phyloP scores from a whole-genome alignment of 2,888 invertebrate genomes.

The Latrodectus elegans region DNA sequence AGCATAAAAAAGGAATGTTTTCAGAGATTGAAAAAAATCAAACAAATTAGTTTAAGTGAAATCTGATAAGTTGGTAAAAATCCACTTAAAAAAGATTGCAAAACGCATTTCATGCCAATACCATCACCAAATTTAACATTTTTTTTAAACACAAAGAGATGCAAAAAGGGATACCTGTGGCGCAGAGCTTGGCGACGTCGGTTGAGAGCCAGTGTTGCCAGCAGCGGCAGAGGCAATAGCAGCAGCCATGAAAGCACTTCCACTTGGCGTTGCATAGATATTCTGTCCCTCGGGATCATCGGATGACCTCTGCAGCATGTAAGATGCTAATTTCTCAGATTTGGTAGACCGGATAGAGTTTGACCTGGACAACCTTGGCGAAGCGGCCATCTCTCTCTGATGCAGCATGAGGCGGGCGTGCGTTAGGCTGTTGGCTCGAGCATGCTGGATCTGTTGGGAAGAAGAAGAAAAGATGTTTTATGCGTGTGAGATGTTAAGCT shows the following conservation, averaged over 20 bases:
- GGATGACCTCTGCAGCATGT: slow-evolving; percentile 87
- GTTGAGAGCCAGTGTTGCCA: slow-evolving; percentile 81
- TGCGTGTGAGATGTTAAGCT: not conserved
- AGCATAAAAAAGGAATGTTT: too few species aligned
- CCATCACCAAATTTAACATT: too few species aligned
- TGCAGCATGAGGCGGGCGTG: slow-evolving; percentile 82
- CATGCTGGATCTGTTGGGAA: slow-evolving; percentile 82
- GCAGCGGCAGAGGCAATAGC: slow-evolving; percentile 45
- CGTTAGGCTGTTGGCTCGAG: slow-evolving; percentile 83
- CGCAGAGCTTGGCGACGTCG: slow-evolving; percentile 82
- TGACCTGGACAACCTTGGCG: slow-evolving; percentile 85
- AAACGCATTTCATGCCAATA: too few species aligned
- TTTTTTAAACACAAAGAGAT: too few species aligned
- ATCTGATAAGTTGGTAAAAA: too few species aligned
- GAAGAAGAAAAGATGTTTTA: not conserved
- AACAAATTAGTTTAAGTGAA: too few species aligned
- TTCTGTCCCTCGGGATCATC: slow-evolving; percentile 78
- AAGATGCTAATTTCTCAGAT: slow-evolving; percentile 94
- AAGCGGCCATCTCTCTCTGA: slow-evolving; percentile 76
- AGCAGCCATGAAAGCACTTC: slow-evolving; percentile 60
- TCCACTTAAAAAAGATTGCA: too few species aligned
- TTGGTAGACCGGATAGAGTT: slow-evolving; percentile 96
- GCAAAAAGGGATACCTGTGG: slow-evolving; percentile 46
- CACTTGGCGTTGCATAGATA: slow-evolving; percentile 47
- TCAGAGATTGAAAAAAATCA: too few species aligned